Conservation (phyloP, 2,113 vertebrate species). For the Tapirus terrestris region DNA sequence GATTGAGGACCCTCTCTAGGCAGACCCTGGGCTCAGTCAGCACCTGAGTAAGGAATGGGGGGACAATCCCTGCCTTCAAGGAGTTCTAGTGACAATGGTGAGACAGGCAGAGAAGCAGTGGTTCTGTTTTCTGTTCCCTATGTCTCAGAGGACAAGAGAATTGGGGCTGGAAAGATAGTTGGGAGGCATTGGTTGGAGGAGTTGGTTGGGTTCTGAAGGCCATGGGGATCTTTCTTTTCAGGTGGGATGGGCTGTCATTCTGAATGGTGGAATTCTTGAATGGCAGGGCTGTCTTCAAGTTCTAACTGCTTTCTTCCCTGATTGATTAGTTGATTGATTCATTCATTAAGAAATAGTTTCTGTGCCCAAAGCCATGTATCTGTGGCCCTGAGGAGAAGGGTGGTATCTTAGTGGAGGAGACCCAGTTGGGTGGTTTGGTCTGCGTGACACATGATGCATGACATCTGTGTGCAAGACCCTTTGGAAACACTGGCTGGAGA, state of each 20-base stretch:
- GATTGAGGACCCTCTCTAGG: neutral
- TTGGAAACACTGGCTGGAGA: neutral
- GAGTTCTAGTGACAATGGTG: neutral
- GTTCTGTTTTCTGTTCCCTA: neutral
- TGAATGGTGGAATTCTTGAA: neutral
- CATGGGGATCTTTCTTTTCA: neutral
- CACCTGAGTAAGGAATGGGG: neutral
- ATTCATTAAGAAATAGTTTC: neutral
- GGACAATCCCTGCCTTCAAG: neutral
- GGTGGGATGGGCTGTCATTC: neutral
- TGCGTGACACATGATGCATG: rapidly evolving
- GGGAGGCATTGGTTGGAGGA: neutral
- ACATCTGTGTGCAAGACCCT: neutral
- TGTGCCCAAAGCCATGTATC: neutral
- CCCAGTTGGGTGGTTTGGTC: neutral
- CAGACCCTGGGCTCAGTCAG: neutral
- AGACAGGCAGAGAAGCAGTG: neutral
- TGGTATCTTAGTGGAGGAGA: neutral
- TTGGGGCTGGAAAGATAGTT: neutral
- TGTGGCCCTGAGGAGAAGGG: neutral
- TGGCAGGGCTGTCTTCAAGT: neutral
- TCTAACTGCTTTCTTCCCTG: neutral
- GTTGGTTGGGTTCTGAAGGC: neutral
- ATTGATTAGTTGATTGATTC: neutral
- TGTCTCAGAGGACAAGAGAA: neutral